Conservation (phyloP, 2,797 vertebrate species). For the Cheirogaleus major region DNA sequence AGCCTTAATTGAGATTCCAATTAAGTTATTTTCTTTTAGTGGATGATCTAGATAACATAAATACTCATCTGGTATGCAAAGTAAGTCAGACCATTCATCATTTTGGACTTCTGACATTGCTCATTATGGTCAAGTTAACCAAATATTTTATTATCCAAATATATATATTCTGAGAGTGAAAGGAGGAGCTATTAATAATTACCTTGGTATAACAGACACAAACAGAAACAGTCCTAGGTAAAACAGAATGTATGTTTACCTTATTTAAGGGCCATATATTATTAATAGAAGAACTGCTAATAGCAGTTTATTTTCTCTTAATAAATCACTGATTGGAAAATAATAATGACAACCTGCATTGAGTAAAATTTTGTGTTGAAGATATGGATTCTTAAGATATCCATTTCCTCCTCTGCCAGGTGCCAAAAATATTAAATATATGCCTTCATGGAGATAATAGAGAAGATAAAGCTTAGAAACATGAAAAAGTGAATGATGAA, state of each 20-base stretch:
- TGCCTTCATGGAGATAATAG: neutral
- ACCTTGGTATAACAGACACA: neutral
- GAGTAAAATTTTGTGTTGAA: neutral
- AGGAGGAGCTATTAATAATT: neutral
- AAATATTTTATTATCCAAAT: neutral
- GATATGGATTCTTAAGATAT: neutral
- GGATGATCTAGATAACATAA: neutral
- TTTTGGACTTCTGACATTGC: neutral
- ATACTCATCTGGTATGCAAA: neutral
- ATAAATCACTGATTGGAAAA: slow-evolving; percentile 8
- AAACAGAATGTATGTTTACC: neutral
- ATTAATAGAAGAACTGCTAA: neutral
- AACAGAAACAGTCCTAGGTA: neutral
- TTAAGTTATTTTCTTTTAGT: neutral
- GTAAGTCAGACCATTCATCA: neutral
- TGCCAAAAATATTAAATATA: neutral
- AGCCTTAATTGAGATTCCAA: neutral
- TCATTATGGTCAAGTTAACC: neutral
- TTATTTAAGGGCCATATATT: neutral
- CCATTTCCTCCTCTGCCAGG: neutral
- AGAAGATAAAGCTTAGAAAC: neutral
- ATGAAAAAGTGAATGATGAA: neutral
- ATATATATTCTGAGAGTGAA: neutral
- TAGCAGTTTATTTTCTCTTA: neutral
- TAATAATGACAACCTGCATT: neutral